These are phyloP conservation scores for Knipowitschia caucasica DNA, from an alignment of 2,797 vertebrate species.

Conservation along the genomic window DNA sequence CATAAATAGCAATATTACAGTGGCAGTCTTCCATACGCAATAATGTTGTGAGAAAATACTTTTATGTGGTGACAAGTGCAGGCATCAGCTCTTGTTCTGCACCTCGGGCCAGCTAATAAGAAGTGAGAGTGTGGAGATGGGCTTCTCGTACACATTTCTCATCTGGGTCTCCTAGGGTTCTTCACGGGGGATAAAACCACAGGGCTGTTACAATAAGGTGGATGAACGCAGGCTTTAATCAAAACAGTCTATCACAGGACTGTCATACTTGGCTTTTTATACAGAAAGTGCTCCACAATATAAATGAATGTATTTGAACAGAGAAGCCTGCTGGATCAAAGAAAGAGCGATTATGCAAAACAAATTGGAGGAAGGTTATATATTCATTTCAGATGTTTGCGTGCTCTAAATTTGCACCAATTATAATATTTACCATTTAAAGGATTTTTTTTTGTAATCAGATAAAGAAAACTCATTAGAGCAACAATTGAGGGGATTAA, in stretches of 20 bases:
- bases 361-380: neutral
- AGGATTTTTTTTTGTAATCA: neutral
- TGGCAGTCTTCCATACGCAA: slow-evolving; percentile 26
- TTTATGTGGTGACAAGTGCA: slow-evolving; percentile 55
- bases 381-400: neutral
- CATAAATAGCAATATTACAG: slow-evolving; percentile 2
- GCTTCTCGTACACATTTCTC: slow-evolving; percentile 51
- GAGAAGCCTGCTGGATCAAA: slow-evolving; percentile 10
- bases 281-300: slow-evolving; percentile 19
- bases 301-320: slow-evolving; percentile 24
- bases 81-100: slow-evolving; percentile 39
- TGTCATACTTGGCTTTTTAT: slow-evolving; percentile 33
- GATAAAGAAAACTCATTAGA: neutral
- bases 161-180: slow-evolving; percentile 41
- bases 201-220: slow-evolving; percentile 31
- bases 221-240: slow-evolving; percentile 51
- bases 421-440: neutral
- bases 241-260: slow-evolving; percentile 57
- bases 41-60: slow-evolving; percentile 44
- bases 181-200: slow-evolving; percentile 36
- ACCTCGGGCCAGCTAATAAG: slow-evolving; percentile 58
- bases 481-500: neutral
- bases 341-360: slow-evolving; percentile 7
- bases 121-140: slow-evolving; percentile 45
- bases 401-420: neutral